Conservation (phyloP, 2,113 vertebrate genomes). For the human region GRCh38 chr14:62431501-62432000, state of each 20-base stretch:
- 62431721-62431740: background rate
- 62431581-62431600: background rate
- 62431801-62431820: background rate
- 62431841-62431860: background rate
- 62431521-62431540: background rate
- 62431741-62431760: background rate
- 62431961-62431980: background rate
- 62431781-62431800: background rate
- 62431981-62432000: background rate
- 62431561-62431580: background rate
- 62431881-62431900: conserved; percentile 10
- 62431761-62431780: background rate
- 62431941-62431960: background rate
- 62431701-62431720: background rate
- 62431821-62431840: background rate
- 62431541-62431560: background rate
- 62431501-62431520: background rate
- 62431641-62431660: background rate
- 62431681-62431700: background rate
- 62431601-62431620: background rate
- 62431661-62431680: background rate
- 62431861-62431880: conserved; percentile 2
- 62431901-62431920: background rate
- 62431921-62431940: background rate
- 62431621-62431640: background rate